Conservation (phyloP, 2,797 vertebrate genomes). For the Neomorphus geoffroyi region DNA sequence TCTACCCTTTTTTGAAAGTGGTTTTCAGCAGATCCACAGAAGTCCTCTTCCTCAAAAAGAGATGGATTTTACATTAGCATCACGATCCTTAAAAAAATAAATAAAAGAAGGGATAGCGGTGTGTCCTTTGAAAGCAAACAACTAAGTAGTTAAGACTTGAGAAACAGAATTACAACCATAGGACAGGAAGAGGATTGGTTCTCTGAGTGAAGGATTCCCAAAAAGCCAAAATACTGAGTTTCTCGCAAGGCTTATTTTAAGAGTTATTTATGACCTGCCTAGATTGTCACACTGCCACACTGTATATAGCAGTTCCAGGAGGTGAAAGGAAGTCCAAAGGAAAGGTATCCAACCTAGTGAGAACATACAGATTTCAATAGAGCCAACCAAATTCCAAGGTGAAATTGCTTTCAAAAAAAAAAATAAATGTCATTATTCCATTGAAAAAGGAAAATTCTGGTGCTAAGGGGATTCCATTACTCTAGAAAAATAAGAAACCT, state of each 20-base stretch:
- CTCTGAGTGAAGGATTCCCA: neutral
- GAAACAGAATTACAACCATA: neutral
- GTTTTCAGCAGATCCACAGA: neutral
- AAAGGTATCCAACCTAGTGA: neutral
- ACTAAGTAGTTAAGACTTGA: neutral
- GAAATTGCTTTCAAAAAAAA: neutral
- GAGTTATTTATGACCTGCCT: conserved; percentile 36
- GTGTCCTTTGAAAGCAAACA: neutral
- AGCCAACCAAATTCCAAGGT: neutral
- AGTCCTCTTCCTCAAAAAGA: neutral
- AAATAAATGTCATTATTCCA: neutral
- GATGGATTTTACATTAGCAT: neutral
- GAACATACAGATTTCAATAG: conserved; percentile 2
- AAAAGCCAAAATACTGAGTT: neutral
- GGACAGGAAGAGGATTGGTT: neutral
- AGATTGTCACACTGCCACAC: neutral
- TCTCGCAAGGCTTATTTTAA: neutral
- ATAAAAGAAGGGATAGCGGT: fast-evolving
- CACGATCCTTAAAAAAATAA: neutral
- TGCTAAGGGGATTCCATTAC: neutral
- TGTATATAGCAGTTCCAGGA: neutral
- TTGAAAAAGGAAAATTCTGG: neutral
- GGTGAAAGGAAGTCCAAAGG: neutral
- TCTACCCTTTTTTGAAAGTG: neutral
- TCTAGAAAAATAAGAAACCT: neutral